phyloP scores from a whole-genome alignment of 2,888 invertebrate species.

The Pilophorus perplexus region DNA sequence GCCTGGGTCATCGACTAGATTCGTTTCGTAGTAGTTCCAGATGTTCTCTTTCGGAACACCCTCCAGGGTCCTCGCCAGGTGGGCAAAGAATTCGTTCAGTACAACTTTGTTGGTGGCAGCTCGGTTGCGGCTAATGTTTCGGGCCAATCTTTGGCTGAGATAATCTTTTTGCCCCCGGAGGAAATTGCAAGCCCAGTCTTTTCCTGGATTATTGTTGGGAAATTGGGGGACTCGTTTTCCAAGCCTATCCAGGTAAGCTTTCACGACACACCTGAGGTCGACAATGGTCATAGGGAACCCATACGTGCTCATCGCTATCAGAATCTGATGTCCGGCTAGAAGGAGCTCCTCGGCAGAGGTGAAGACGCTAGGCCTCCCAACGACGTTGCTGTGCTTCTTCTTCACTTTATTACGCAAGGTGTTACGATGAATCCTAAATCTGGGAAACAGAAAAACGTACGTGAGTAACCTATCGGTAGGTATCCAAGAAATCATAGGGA shows the following conservation, averaged over 20 bases:
- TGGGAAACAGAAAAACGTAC: no score
- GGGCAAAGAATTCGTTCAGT: background rate
- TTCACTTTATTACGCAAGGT: background rate
- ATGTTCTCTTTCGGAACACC: slow-evolving; percentile 4
- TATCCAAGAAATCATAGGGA: no score
- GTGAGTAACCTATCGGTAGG: no score
- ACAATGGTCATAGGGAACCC: slow-evolving; percentile 3
- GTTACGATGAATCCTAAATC: slow-evolving; percentile 14
- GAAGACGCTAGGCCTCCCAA: no score
- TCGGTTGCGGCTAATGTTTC: background rate
- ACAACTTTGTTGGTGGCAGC: background rate
- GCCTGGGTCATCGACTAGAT: slow-evolving; percentile 49
- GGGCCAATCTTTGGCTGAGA: slow-evolving; percentile 3
- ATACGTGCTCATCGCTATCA: background rate
- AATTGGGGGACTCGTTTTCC: background rate
- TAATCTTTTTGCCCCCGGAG: background rate
- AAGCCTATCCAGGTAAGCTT: background rate
- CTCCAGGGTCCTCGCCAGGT: background rate
- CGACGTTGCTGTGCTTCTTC: no score
- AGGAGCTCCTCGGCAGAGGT: no score
- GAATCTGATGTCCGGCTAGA: no score
- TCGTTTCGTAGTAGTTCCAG: slow-evolving; percentile 49
- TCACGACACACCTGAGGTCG: background rate
- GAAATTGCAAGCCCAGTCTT: background rate
- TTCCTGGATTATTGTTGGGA: background rate